phyloP scores from a whole-genome alignment of 2,888 invertebrate genomes.

The Tromatobia lineatoria region DNA sequence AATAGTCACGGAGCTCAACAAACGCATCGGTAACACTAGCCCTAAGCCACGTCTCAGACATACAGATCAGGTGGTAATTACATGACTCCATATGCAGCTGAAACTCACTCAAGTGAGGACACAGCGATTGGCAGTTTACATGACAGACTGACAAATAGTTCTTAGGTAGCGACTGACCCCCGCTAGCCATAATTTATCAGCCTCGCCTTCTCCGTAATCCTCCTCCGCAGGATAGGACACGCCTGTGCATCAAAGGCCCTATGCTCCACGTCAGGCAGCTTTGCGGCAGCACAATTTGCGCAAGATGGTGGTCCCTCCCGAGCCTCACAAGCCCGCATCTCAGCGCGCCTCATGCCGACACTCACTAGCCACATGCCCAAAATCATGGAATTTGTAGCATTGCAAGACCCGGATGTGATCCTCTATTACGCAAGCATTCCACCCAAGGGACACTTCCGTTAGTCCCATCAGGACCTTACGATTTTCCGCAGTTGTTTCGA shows the following conservation, averaged over 20 bases:
- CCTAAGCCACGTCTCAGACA: no score
- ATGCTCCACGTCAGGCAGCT: not conserved
- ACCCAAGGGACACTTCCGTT: slow-evolving; percentile 13
- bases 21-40: no score
- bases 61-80: no score
- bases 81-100: no score
- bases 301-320: not conserved
- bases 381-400: slow-evolving; percentile 1
- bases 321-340: not conserved
- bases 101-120: no score
- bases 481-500: slow-evolving; percentile 24
- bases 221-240: slow-evolving; percentile 3
- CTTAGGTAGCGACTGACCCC: no score
- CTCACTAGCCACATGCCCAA: not conserved
- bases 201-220: no score
- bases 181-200: slow-evolving; percentile 4
- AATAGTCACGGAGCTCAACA: no score
- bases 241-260: not conserved
- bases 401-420: not conserved
- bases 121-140: no score
- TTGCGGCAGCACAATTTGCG: not conserved
- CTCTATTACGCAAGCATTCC: not conserved
- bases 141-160: no score
- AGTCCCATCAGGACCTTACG: no score
- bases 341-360: not conserved